These are phyloP conservation scores for Mantis religiosa DNA, from an alignment of 2,888 invertebrate species.

Conservation along the genomic window DNA sequence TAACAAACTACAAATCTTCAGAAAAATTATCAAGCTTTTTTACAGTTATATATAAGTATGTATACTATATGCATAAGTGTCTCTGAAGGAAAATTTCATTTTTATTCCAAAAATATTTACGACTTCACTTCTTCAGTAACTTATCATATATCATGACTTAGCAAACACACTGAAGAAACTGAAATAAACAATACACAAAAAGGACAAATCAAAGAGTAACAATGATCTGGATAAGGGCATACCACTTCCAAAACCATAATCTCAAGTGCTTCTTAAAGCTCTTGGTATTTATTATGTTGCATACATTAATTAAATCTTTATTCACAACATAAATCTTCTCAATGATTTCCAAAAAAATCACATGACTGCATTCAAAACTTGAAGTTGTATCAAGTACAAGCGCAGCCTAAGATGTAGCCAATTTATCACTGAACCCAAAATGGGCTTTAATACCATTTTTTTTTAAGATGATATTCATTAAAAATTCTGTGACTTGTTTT, in stretches of 20 bases:
- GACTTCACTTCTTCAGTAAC: constrained; percentile 4
- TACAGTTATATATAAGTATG: neutral
- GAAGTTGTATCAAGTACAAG: neutral
- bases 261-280: neutral
- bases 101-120: neutral
- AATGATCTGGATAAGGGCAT: constrained; percentile 9
- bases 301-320: neutral
- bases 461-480: neutral
- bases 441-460: neutral
- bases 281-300: neutral
- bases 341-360: neutral
- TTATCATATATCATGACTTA: constrained; percentile 10
- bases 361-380: constrained; percentile 5
- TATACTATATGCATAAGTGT: neutral
- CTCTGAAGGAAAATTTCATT: neutral
- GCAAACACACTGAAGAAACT: constrained; percentile 16
- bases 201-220: constrained; percentile 14
- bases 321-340: neutral
- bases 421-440: neutral
- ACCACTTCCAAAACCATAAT: constrained; percentile 12
- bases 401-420: neutral
- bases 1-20: constrained; percentile 1
- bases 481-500: neutral
- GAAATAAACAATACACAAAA: neutral
- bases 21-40: neutral